Conservation (phyloP, 2,113 vertebrate species). For the Halcyon senegalensis region DNA sequence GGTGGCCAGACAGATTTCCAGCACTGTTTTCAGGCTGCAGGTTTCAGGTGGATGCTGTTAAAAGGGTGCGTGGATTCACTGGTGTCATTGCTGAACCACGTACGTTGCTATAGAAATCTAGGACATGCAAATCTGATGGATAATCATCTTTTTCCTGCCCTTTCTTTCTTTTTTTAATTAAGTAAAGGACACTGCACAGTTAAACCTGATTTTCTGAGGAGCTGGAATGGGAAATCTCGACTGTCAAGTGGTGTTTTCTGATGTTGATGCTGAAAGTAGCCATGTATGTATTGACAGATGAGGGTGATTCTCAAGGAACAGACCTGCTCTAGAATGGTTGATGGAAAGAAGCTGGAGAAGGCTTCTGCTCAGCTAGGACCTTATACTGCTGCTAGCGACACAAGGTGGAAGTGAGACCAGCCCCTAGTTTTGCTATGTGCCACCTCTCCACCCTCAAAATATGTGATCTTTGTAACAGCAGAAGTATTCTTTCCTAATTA, state of each 20-base stretch:
- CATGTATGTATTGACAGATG: not conserved
- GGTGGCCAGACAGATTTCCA: not conserved
- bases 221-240: not conserved
- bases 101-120: conserved; percentile 71
- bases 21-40: not conserved
- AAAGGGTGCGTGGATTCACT: not conserved
- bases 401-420: not conserved
- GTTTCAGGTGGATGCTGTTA: not conserved
- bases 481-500: conserved; percentile 5
- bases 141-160: not conserved
- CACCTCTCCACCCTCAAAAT: not conserved
- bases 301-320: not conserved
- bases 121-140: not conserved
- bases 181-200: not conserved
- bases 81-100: not conserved
- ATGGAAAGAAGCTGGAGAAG: not conserved
- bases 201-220: not conserved
- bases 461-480: not conserved
- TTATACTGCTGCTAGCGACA: not conserved
- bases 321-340: not conserved
- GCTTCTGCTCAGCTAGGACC: not conserved
- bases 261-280: not conserved
- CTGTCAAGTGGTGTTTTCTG: not conserved
- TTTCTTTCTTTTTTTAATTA: not conserved
- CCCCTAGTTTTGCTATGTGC: not conserved